Evolutionary conservation across 2,113 vertebrate species (phyloP), one percentile per base, ranked within the genome.

Genomic region (Saguinus midas): DNA sequence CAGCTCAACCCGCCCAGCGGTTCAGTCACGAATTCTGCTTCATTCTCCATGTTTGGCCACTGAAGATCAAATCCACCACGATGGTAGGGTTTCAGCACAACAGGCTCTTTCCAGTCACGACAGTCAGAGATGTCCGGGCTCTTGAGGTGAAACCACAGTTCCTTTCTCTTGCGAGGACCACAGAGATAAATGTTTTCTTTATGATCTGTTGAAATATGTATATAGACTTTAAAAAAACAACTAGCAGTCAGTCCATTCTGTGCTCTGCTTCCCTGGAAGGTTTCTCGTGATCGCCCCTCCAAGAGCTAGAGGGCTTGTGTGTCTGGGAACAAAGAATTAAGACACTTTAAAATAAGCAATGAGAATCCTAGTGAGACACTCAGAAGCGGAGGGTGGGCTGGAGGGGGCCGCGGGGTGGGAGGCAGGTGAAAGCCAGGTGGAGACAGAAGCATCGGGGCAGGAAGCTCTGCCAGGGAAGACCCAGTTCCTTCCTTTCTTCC

Each of bases 231-330:
- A 81, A 94, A 97, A 98, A 91, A 96, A 84, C 96, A 57, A 4
- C 76, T 93, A 97, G 96, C 81, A 98, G 96, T 98, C 81, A 98
- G 96, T 98, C 92, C 97, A 93, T 97, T 98, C 95, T 96, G 97
- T 98, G 96, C 94, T 96, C 96, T 96, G 89, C 96, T 95, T 97
- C 92, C 97, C 98, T 98, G 94, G 97, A 96, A 97, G 88, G 90
- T 97, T 98, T 98, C 97, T 98, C 78, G 78, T 57, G 61, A 79
- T 78, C 61, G 75, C 78, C 96, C 90, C 78, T 95, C 92, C 52
- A 48, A 76, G 1, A 85, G 84, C 94, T 73, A 82, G 87, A 98
- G 78, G 96, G 87, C 97, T 82, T 78, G 35, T 83, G 96, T 95
- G 96, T 96, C 96, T 95, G 27, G 37, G 80, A 93, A 98, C 97